These are phyloP conservation scores for Hydrochoerus hydrochaeris DNA, from an alignment of 2,113 vertebrate species.

Conservation along the genomic window DNA sequence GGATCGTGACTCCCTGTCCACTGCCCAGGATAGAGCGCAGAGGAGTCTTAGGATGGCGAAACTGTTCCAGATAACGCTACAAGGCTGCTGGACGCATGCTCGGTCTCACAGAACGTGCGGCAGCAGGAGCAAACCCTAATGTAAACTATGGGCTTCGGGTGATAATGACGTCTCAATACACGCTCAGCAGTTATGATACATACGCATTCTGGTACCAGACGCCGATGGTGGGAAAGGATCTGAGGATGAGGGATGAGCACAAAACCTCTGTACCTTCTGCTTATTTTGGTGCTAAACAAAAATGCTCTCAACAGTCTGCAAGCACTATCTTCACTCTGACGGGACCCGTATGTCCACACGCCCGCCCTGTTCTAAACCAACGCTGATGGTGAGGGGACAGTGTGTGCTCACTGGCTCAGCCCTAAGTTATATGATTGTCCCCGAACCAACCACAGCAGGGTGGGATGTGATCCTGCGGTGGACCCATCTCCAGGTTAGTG, in stretches of 20 bases:
- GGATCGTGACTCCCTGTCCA: neutral
- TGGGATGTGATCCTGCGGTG: neutral
- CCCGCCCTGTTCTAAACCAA: neutral
- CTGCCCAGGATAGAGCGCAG: neutral
- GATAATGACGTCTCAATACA: neutral
- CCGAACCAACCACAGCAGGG: neutral
- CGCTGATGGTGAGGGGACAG: accelerated
- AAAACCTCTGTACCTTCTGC: neutral
- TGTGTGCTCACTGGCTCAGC: neutral
- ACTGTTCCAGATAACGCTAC: neutral
- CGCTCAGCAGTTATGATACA: neutral
- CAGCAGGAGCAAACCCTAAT: neutral
- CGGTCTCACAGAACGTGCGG: neutral
- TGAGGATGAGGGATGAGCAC: neutral
- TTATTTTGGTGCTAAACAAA: neutral
- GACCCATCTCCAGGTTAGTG: neutral
- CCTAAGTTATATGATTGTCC: neutral
- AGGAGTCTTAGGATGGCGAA: neutral
- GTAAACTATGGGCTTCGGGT: neutral
- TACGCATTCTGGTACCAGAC: too few relatives aligned
- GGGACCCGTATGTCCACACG: neutral
- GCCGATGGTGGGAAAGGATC: neutral
- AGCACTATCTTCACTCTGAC: neutral
- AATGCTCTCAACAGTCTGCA: neutral
- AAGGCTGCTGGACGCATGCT: neutral